Evolutionary conservation across 2,797 vertebrate genomes (phyloP), one percentile per base, ranked within the genome.

Genomic region (Pseudopleuronectes americanus): DNA sequence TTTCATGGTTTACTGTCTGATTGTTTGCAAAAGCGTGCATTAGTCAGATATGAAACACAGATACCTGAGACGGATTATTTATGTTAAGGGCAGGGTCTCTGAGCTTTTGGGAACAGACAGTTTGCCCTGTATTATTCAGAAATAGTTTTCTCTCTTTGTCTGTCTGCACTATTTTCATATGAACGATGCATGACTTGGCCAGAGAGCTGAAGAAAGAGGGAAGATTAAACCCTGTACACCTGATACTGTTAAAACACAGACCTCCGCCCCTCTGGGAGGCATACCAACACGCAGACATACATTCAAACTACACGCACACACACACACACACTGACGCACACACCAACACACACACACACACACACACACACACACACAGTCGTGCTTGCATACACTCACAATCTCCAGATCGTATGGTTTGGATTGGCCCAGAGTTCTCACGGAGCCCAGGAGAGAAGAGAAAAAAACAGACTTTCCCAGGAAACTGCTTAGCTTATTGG

Each of bases 181-280:
- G 78, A 84, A 57, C 28, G 52, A 65, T 57, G 79, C 68, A 81
- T 71, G 76, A 83, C 76, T 72, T 65, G 49, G 65, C 79, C 62
- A 76, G 70, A 75, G 64, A 77, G 80, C 31, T 72, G 74, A 81
- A 74, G 65, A 64, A 19, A 55, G 56, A 45, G 59, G 17, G 53
- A 63, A 71, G 86, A 90, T 89, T 90, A 85, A 83, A 90, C 84
- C 68, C 70, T 69, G 83, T 71, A 86, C 87, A 92, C 90, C 90
- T 90, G 89, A 94, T 92, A 92, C 91, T 90, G 81, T 89, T 77
- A 80, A 90, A 92, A 92, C 89, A 93, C 62, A 73, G 87, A 78
- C 86, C 90, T 81, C 87, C 84, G 19, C 84, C 85, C 76, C 73
- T 84, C 62, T 71, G 47, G 72, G 73, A 88, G 71, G 54, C 81